phyloP scores from a whole-genome alignment of 2,888 invertebrate genomes.

The Yponomeuta sedellus region DNA sequence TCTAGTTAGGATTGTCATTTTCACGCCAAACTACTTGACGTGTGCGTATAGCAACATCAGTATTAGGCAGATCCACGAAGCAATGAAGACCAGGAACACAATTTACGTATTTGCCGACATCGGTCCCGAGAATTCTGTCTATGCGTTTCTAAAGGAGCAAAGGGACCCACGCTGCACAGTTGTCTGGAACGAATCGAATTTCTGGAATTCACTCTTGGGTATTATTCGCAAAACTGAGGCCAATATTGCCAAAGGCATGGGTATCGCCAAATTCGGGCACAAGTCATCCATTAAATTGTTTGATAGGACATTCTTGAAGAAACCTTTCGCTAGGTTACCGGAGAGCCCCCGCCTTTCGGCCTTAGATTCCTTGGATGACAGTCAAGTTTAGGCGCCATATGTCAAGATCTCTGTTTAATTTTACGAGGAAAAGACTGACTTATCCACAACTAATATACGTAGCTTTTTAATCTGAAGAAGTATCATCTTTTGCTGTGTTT shows the following conservation, averaged over 20 bases:
- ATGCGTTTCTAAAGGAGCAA: slow-evolving; percentile 61
- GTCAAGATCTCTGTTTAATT: slow-evolving; percentile 40
- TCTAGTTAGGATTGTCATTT: slow-evolving; percentile 38
- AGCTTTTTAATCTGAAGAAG: neutral
- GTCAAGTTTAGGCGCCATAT: slow-evolving; percentile 47
- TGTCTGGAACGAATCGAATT: slow-evolving; percentile 57
- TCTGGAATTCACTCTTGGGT: slow-evolving; percentile 49
- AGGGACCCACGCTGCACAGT: slow-evolving; percentile 48
- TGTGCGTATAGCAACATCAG: slow-evolving; percentile 57
- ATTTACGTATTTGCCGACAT: slow-evolving; percentile 59
- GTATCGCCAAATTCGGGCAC: slow-evolving; percentile 13
- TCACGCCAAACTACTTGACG: slow-evolving; percentile 61
- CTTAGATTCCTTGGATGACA: slow-evolving; percentile 43
- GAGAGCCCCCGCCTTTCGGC: slow-evolving; percentile 40
- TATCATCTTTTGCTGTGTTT: neutral
- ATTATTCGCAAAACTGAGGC: slow-evolving; percentile 29
- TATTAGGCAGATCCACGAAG: slow-evolving; percentile 60
- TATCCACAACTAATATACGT: slow-evolving; percentile 35
- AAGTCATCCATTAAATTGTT: slow-evolving; percentile 20
- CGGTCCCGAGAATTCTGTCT: slow-evolving; percentile 62
- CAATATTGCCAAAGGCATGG: slow-evolving; percentile 14
- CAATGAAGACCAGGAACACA: slow-evolving; percentile 54
- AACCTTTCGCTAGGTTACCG: slow-evolving; percentile 34
- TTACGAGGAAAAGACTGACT: slow-evolving; percentile 74
- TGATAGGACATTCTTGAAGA: slow-evolving; percentile 15